Evolutionary conservation across 2,113 vertebrate genomes (phyloP).

Genomic region (Alouatta palliata): DNA sequence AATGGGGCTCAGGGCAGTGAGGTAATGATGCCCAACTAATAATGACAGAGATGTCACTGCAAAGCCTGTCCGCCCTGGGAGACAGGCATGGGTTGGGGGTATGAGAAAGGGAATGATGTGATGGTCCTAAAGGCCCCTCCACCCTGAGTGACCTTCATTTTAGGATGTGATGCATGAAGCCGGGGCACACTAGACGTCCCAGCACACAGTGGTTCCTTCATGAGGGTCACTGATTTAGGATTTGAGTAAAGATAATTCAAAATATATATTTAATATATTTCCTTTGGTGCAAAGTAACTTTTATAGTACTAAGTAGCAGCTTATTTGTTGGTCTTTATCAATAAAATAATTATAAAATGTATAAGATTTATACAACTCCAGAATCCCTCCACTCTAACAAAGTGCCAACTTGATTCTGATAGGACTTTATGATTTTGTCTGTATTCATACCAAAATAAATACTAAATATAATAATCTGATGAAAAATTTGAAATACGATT

Average conservation of each 20-base stretch:
- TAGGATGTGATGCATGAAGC: background rate
- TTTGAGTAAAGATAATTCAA: background rate
- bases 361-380: background rate
- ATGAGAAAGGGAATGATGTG: background rate
- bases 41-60: background rate
- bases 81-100: background rate
- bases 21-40: background rate
- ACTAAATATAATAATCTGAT: background rate
- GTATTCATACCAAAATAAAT: background rate
- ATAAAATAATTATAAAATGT: background rate
- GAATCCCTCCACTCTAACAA: background rate
- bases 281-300: conserved; percentile 30
- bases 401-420: background rate
- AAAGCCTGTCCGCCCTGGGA: background rate
- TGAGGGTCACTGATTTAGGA: background rate
- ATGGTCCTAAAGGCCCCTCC: background rate
- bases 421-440: background rate
- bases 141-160: background rate
- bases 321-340: background rate
- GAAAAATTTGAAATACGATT: background rate
- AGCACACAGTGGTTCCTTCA: background rate
- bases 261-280: background rate
- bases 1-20: background rate
- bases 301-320: background rate
- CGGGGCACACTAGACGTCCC: background rate